These are phyloP conservation scores for Chironomus riparius DNA, from an alignment of 2,888 invertebrate species.

Conservation along the genomic window DNA sequence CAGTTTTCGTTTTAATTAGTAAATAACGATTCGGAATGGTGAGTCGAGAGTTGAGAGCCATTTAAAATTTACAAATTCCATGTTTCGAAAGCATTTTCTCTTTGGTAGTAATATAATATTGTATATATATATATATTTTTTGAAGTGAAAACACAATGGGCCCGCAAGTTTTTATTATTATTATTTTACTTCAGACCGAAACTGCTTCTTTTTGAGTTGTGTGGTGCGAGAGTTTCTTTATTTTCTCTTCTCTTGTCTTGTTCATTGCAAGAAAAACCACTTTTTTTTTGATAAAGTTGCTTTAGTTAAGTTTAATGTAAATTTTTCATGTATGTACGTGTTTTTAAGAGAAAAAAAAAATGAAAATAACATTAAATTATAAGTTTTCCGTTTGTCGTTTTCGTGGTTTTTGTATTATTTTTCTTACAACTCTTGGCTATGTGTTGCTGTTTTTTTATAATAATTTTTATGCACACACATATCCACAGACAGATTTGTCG, in stretches of 20 bases:
- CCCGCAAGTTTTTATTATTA: not conserved
- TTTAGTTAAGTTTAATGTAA: not conserved
- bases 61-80: constrained; percentile 9
- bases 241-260: constrained; percentile 5
- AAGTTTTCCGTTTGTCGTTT: constrained; percentile 12
- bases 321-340: not conserved
- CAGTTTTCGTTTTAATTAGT: constrained; percentile 1
- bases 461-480: not conserved
- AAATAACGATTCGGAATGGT: not conserved
- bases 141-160: constrained; percentile 22
- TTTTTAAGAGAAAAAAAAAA: not conserved
- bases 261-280: not conserved
- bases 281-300: not conserved
- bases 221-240: constrained; percentile 7
- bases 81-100: constrained; percentile 19
- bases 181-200: constrained; percentile 8
- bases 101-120: constrained; percentile 1
- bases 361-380: constrained; percentile 1
- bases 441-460: not conserved
- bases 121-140: not conserved
- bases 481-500: not conserved
- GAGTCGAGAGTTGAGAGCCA: not conserved
- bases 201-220: not conserved
- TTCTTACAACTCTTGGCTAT: not conserved
- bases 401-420: not conserved